Percentiles rank a stretch among this genome's conserved stretches.
phyloP scores from a whole-genome alignment of 1,140 invertebrate species.

The Aphelinus atriplicis region DNA sequence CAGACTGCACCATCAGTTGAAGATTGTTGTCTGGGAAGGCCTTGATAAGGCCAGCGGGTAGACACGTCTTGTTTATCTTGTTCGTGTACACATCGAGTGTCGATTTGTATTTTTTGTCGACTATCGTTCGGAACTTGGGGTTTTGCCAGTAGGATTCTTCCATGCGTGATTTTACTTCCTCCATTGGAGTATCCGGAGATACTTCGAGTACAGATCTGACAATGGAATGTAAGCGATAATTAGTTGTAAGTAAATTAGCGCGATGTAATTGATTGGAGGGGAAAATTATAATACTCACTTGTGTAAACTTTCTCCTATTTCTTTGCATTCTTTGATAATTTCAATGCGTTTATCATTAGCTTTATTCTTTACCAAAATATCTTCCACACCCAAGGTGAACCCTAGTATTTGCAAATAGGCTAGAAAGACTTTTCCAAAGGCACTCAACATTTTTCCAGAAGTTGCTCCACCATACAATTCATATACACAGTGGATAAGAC shows the following conservation, averaged over 20 bases:
- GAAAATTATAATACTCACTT: conserved; percentile 60
- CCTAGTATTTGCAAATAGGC: conserved; percentile 89
- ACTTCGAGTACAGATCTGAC: conserved; percentile 76
- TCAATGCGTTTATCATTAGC: conserved; percentile 79
- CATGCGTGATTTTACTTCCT: conserved; percentile 74
- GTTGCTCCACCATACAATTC: conserved; percentile 92
- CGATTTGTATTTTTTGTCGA: conserved; percentile 90
- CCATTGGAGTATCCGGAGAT: conserved; percentile 66
- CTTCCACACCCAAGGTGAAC: conserved; percentile 94
- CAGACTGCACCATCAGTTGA: conserved; percentile 97
- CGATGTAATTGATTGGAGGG: not conserved
- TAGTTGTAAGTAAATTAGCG: too few relatives aligned
- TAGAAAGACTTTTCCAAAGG: conserved; percentile 93
- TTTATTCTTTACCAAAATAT: conserved; percentile 84
- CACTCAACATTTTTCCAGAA: conserved; percentile 84
- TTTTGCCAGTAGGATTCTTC: conserved; percentile 79
- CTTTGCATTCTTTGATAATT: conserved; percentile 74
- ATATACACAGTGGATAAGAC: conserved; percentile 92
- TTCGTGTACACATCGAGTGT: conserved; percentile 87
- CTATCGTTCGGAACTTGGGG: conserved; percentile 77
- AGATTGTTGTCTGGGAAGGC: conserved; percentile 96
- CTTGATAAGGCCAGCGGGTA: conserved; percentile 83
- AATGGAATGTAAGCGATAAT: conserved; percentile 63
- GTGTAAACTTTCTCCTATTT: conserved; percentile 72
- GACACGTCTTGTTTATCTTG: conserved; percentile 85